These are phyloP conservation scores for Nannoperca obscura DNA, from an alignment of 2,797 vertebrate genomes.

Conservation along the genomic window DNA sequence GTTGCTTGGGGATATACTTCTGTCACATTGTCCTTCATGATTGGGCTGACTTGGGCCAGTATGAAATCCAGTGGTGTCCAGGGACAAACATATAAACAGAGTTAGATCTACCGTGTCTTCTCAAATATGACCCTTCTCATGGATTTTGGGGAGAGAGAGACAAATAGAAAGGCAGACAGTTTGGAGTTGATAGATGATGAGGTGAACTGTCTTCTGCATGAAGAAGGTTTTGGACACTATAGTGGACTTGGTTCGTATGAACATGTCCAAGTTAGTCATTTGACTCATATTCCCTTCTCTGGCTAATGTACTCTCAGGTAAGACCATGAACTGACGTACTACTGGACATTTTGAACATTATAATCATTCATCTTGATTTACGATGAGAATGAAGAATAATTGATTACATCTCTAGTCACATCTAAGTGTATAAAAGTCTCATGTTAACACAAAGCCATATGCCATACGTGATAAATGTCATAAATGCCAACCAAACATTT, in stretches of 20 bases:
- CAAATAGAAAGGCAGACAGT: background rate
- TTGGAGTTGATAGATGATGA: background rate
- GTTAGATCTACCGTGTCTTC: constrained; percentile 42
- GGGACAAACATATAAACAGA: constrained; percentile 64
- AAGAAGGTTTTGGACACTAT: background rate
- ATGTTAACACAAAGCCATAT: background rate
- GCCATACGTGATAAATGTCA: background rate
- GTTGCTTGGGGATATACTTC: constrained; percentile 52
- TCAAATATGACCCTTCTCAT: constrained; percentile 68
- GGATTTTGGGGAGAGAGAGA: constrained; percentile 32
- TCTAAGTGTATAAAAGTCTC: background rate
- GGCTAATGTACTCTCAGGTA: background rate
- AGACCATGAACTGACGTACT: background rate
- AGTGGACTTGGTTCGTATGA: background rate
- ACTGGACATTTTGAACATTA: background rate
- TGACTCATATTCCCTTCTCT: background rate
- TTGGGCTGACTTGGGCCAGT: constrained; percentile 51
- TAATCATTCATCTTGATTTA: background rate
- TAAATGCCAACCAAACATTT: background rate
- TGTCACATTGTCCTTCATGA: constrained; percentile 63
- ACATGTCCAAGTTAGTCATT: background rate
- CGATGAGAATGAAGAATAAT: background rate
- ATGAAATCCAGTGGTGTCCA: constrained; percentile 51
- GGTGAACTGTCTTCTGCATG: constrained; percentile 11
- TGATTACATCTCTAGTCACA: background rate